A percentile compares a stretch with the other conserved stretches of the same genome.
Conservation (phyloP, 2,797 vertebrate genomes). For the Prunella strophiata region DNA sequence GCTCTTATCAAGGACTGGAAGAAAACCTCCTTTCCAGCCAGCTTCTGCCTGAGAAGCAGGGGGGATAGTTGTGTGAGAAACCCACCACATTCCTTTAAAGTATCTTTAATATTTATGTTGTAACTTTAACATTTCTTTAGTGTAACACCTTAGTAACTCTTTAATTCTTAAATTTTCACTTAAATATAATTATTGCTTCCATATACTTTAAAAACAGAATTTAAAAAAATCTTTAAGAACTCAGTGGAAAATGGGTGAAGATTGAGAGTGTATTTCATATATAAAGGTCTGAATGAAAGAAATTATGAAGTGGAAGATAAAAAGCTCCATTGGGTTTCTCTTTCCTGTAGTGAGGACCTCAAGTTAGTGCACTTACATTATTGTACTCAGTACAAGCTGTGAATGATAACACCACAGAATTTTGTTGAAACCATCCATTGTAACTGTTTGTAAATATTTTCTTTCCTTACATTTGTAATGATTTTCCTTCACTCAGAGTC, state of each 20-base stretch:
- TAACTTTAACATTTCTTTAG: neutral
- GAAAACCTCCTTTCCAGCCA: neutral
- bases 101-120: neutral
- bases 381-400: neutral
- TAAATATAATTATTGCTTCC: neutral
- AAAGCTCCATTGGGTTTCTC: neutral
- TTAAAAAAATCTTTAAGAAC: neutral
- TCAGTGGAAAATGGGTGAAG: neutral
- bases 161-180: neutral
- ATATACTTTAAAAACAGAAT: neutral
- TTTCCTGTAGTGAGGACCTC: neutral
- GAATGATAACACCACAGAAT: neutral
- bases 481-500: slow-evolving; percentile 84
- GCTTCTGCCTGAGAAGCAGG: neutral
- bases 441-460: neutral
- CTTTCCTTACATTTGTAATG: neutral
- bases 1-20: neutral
- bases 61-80: neutral
- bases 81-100: neutral
- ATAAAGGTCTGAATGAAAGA: neutral
- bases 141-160: neutral
- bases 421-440: neutral
- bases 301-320: neutral
- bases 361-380: neutral
- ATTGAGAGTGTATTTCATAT: neutral